Percentiles rank a stretch among this genome's conserved stretches.
Evolutionary conservation across 2,888 invertebrate species (phyloP).

Genomic region (Aphodius granarius): DNA sequence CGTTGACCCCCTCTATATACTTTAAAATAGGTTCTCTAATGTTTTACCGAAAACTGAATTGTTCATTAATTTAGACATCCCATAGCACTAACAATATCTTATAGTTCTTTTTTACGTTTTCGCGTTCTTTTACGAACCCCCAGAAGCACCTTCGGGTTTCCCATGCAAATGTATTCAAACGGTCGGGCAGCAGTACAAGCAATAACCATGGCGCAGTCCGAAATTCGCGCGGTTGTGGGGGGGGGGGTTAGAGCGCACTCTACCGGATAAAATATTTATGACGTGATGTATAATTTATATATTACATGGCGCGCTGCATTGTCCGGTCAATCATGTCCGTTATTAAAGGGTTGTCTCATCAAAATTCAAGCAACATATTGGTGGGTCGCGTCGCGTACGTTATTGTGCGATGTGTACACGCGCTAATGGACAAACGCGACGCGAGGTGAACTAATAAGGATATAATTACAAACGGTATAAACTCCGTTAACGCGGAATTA

Average conservation of each 20-base stretch:
- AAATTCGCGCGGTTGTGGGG: background rate
- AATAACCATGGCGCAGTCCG: conserved; percentile 12
- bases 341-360: background rate
- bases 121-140: conserved; percentile 24
- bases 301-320: background rate
- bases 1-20: background rate
- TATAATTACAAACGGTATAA: background rate
- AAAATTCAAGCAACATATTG: background rate
- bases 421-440: background rate
- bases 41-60: no score
- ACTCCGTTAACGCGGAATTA: no score
- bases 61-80: no score
- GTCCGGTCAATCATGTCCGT: background rate
- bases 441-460: background rate
- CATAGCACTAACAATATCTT: no score
- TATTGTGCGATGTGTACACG: background rate
- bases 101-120: conserved; percentile 4
- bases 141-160: conserved; percentile 33
- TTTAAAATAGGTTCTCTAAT: no score
- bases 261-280: background rate
- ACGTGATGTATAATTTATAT: background rate
- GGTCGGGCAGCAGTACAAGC: conserved; percentile 30
- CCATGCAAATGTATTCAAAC: conserved; percentile 40
- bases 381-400: background rate
- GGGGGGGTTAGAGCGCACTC: background rate